Evolutionary conservation across 2,113 vertebrate genomes (phyloP), one percentile per base, ranked within the genome.

Genomic region (Takifugu bimaculatus): DNA sequence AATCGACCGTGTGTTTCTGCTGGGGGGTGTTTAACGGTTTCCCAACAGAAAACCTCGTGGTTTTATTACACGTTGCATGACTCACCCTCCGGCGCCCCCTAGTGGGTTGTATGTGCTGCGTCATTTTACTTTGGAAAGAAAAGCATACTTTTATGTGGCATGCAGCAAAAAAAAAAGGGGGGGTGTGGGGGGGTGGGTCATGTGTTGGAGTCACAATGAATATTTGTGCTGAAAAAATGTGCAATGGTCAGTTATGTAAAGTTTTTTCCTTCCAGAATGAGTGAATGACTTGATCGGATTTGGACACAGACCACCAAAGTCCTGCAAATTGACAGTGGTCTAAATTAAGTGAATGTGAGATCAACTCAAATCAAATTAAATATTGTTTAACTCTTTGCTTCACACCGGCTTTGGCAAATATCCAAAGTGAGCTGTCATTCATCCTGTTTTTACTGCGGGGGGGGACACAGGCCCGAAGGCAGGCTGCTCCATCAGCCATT

Each of bases 401-500:
- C 4, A 6, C 13, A 39, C 3, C 6, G 5, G 42, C 4, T 43
- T 32, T 50, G 35, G 20, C 64, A 39, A 50, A 39, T 11, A 10
- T 9, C 15, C 14, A 53, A 44, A 54, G 13, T 7, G 28, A 45
- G 14, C 6, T 11, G 32, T 45, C 54, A n/a, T 44, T 53, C 48
- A 10, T 44, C 50, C 42, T 28, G 13, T 11, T 47, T 67, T 55
- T 28, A 14, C 48, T 59, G 57, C 39, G 39, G 55, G 51, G 56
- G 56, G 20, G 54, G 32, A 26, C 26, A 54, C 49, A 63, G 28
- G 48, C 11, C 45, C 60, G 13, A 53, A 68, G 68, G 72, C 70
- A 77, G 54, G 52, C 71, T 72, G 72, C 74, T 84, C 80, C 60
- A 69, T 48, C 60, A 80, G 53, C 67, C 54, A 55, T 75, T 80